Evolutionary conservation across 2,797 vertebrate genomes (phyloP), one percentile per base, ranked within the genome.

Genomic region (Labroides dimidiatus): DNA sequence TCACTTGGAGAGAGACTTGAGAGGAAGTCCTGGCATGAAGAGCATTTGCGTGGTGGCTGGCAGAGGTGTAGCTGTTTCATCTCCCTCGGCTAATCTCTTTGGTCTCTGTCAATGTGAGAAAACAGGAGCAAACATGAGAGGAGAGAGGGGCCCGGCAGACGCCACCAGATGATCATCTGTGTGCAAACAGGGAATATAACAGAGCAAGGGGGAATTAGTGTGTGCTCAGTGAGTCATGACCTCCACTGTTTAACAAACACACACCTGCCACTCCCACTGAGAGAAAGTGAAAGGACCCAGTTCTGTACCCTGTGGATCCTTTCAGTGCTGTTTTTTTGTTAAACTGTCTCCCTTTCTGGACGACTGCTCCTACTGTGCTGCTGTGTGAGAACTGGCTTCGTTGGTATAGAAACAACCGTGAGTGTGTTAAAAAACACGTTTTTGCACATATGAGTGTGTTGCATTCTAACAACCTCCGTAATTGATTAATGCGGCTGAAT

Each of bases 271-370:
- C 69, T 80, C 78, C 75, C 72, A 76, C 55, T 11, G 66, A 5
- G 21, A 66, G 48, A 24, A 59, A 73, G 75, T 64, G 65, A 79
- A 87, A 84, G 84, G 64, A 85, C 63, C 52, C 42, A 45, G 68
- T 79, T 78, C 79, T 74, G 73, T 55, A 20, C 74, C 84, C 85
- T 51, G 87, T 66, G 64, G 88, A 78, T 84, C 84, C 73, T 87
- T 89, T 89, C 63, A 84, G 33, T 48, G 24, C n/a, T 4, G 44
- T 15, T 57, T 82, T 80, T 79, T 39, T 83, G 74, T 81, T 41
- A 41, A 81, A 68, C 8, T 17, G 64, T 42, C 33, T 47, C 50
- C 63, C 55, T 71, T 81, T 73, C 61, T 77, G 77, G 53, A 59
- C 59, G 64, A 76, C 77, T 77, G 74, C 56, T 81, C 75, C 77